Evolutionary conservation across 2,888 invertebrate genomes (phyloP), one percentile per base, ranked within the genome.

Genomic region (Lamproptera curius): DNA sequence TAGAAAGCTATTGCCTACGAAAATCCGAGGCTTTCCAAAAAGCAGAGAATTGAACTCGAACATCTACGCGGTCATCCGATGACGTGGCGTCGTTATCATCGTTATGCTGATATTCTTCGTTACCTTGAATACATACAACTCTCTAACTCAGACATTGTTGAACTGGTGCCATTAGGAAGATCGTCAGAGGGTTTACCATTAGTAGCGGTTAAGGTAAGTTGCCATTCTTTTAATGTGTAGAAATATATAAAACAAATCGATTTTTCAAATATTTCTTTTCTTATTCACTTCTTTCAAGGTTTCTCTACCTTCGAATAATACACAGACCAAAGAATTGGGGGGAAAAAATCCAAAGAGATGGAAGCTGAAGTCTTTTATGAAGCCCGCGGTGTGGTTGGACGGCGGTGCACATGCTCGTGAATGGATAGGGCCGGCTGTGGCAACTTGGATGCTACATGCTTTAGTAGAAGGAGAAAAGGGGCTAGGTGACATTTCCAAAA

Each of bases 321-420:
- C 73, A 8, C 42, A 56, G 20, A 44, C 55, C 6, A 71, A 61
- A 51, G 65, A 64, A 16, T 46, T 53, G 5, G 59, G 53, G 13
- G 57, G 45, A 23, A 79, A 73, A 54, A 68, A 58, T 1, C 53
- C 61, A 14, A 79, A 78, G 49, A 90, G 89, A 58, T 89, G 88
- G 67, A 84, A 81, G 53, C 58, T 88, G 41, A 75, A 74, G 1
- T 85, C 88, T 2, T 73, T 70, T 42, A 75, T 85, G 60, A 94
- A 94, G 56, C 92, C 93, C 2, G 92, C 92, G 0, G 91, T 96
- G 33, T 95, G 95, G 91, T 88, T 96, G 23, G 96, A 96, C 64
- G 95, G 93, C 8, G 95, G 95, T 0, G 84, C 90, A 51, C 93
- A 94, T 62, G 93, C 92, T 1, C 74, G 92, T 58, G 95, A 95